Conservation (phyloP, 2,113 vertebrate genomes). For the Columba janthina region DNA sequence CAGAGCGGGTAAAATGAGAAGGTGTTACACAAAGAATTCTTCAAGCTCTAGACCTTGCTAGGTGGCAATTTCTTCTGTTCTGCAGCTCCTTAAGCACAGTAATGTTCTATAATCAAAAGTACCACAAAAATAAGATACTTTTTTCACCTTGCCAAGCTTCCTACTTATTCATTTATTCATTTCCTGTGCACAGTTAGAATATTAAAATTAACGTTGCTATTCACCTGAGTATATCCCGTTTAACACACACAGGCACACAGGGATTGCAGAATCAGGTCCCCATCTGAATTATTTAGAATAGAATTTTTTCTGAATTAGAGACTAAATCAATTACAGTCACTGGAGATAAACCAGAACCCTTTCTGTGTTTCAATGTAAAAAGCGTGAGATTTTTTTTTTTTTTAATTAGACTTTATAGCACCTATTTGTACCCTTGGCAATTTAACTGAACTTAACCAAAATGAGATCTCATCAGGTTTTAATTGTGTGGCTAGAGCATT, state of each 20-base stretch:
- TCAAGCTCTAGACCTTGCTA: background rate
- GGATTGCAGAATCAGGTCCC: background rate
- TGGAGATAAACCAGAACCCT: background rate
- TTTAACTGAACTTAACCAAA: background rate
- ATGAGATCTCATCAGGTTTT: conserved; percentile 15
- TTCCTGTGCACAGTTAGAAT: background rate
- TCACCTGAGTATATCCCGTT: background rate
- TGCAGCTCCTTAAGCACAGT: background rate
- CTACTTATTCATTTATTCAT: background rate
- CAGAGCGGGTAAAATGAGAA: too few species aligned
- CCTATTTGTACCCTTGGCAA: background rate
- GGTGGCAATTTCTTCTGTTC: background rate
- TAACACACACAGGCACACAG: background rate
- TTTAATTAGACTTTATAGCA: background rate
- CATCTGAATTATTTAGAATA: background rate
- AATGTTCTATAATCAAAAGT: background rate
- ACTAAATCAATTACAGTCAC: background rate
- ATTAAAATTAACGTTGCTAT: background rate
- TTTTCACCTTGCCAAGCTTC: background rate
- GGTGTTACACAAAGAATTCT: too few species aligned
- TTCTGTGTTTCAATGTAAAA: background rate
- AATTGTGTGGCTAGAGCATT: background rate
- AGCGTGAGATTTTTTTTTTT: background rate
- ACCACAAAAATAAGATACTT: background rate
- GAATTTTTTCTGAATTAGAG: background rate